phyloP scores from a whole-genome alignment of 1,140 invertebrate species.

The Drosophila bifasciata region DNA sequence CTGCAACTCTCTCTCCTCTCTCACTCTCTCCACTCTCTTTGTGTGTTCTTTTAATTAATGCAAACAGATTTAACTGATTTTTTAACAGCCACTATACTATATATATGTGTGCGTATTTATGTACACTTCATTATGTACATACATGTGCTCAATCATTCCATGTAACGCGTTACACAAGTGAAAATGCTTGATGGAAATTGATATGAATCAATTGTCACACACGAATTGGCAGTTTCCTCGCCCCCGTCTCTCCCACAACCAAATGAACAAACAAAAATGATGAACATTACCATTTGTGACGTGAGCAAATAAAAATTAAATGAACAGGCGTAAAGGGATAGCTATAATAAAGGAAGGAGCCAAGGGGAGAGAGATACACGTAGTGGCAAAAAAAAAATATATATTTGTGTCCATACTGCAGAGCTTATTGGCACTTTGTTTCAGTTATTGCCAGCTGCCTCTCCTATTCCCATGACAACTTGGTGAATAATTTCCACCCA shows the following conservation, averaged over 20 bases:
- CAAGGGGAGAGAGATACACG: background rate
- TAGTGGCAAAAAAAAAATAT: constrained; percentile 13
- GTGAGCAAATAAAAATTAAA: constrained; percentile 74
- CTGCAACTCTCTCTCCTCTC: no score
- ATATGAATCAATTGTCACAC: constrained; percentile 75
- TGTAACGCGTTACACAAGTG: constrained; percentile 67
- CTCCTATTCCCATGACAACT: constrained; percentile 47
- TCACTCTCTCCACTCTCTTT: no score
- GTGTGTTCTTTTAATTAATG: constrained; percentile 74
- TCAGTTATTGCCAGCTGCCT: constrained; percentile 15
- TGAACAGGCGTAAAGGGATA: constrained; percentile 8
- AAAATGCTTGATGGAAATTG: constrained; percentile 73
- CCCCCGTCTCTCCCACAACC: background rate
- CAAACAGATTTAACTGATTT: constrained; percentile 76
- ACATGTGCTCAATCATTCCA: constrained; percentile 43
- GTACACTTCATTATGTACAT: constrained; percentile 1
- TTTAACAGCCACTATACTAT: constrained; percentile 6
- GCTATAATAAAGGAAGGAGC: constrained; percentile 19
- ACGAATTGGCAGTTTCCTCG: background rate
- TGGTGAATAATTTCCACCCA: constrained; percentile 29
- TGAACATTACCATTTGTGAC: background rate
- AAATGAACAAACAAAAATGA: constrained; percentile 42
- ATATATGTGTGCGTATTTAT: no score
- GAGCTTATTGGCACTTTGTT: constrained; percentile 50
- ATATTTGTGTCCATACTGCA: constrained; percentile 7